Evolutionary conservation across 2,797 vertebrate genomes (phyloP), one percentile per base, ranked within the genome.

Genomic region (Gallirallus australis): DNA sequence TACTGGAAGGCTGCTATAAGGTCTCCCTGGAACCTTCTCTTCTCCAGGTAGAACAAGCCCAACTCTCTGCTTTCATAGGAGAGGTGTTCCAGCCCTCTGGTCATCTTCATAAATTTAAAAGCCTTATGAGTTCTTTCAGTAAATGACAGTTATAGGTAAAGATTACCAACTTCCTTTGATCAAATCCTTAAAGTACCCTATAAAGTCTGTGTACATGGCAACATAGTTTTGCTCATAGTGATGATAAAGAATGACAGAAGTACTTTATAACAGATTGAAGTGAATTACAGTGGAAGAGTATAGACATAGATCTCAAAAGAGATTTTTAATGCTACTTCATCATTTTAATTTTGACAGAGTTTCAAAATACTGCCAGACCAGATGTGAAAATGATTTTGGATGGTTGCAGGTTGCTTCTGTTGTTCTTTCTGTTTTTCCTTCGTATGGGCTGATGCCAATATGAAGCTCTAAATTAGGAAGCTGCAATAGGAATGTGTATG

Each of bases 161-260:
- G 19, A 50, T 84, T 84, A 89, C 5, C 11, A 57, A 37, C 7
- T 54, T 79, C 11, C 3, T 77, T 64, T 28, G 11, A 39, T 42
- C 48, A 30, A 90, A 87, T 69, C 12, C 30, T 30, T 73, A 73
- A 64, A 93, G 52, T 76, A 89, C 10, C 31, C 87, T 82, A 45
- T 59, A 60, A 78, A 66, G 8, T 56, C 77, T 79, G 11, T 69
- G 35, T 57, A 19, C 12, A 42, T 54, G 25, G 17, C 8, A 92
- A 84, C 19, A n/a, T 56, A 37, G 47, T 85, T 92, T 96, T 96
- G 89, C 52, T 92, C 64, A 54, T 56, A 77, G 6, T 65, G n/a
- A 65, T 93, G 48, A 90, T 57, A 92, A 90, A 86, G 70, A 93
- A 90, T 60, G 31, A 45, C 57, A 87, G 45, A 45, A 71, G 33